Percentiles rank a stretch among this genome's conserved stretches.
phyloP scores from a whole-genome alignment of 92 coral and sea anemone genomes.

The Zoanthus sansibaricus region DNA sequence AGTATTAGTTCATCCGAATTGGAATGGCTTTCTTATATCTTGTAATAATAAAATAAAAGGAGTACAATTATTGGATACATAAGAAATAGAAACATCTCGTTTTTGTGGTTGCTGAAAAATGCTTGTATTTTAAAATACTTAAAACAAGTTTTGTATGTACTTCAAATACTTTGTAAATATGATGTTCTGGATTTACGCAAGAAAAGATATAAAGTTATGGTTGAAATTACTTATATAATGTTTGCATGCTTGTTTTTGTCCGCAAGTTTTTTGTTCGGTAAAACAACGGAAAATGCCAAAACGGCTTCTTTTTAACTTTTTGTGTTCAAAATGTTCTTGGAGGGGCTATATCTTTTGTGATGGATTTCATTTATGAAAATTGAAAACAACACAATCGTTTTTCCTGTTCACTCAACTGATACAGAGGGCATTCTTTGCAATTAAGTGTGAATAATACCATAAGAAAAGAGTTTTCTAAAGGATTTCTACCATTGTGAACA shows the following conservation, averaged over 20 bases:
- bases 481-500: constrained; percentile 1
- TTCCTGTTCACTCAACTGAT: constrained; percentile 14
- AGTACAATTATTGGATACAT: not conserved
- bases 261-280: not conserved
- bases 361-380: constrained; percentile 6
- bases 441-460: constrained; percentile 29
- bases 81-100: not conserved
- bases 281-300: not conserved
- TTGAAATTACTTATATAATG: not conserved
- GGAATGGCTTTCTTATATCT: not conserved
- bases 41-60: not conserved
- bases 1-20: not conserved
- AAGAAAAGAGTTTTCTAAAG: not conserved
- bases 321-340: not conserved
- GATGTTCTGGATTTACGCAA: not conserved
- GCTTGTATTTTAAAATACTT: constrained; percentile 13
- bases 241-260: not conserved
- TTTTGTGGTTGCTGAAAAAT: not conserved
- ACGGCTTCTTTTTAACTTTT: constrained; percentile 25
- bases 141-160: constrained; percentile 18
- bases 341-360: constrained; percentile 7
- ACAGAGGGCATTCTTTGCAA: constrained; percentile 28
- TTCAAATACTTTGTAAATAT: constrained; percentile 11
- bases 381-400: not conserved
- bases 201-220: not conserved